Evolutionary conservation across 2,888 invertebrate species (phyloP).

Genomic region (Scaptomyza parva): DNA sequence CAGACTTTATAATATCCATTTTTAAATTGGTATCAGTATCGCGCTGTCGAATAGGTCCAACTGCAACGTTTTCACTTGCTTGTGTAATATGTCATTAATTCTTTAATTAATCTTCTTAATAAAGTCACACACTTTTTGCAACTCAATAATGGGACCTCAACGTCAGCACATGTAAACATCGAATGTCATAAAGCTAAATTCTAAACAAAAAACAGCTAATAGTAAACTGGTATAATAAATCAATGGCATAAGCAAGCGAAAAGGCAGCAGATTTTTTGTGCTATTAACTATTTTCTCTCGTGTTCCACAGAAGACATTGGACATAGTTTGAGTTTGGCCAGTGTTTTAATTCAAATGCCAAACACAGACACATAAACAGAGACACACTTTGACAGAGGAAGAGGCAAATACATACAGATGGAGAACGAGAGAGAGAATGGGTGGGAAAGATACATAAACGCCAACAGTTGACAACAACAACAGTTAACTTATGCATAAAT

Average conservation of each 20-base stretch:
- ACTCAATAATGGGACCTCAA: constrained; percentile 18
- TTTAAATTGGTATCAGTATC: too few species aligned
- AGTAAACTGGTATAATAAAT: constrained; percentile 67
- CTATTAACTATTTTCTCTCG: constrained; percentile 1
- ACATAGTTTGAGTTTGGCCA: constrained; percentile 13
- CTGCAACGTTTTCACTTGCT: too few species aligned
- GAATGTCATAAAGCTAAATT: too few species aligned
- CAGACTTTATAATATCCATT: too few species aligned
- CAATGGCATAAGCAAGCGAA: constrained; percentile 64
- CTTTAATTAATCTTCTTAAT: constrained; percentile 10
- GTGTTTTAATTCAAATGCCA: constrained; percentile 71
- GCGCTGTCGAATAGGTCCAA: too few species aligned
- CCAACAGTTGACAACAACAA: too few species aligned
- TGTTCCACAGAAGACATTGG: not conserved
- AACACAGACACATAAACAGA: constrained; percentile 42
- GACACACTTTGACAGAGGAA: constrained; percentile 33
- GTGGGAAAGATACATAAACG: not conserved
- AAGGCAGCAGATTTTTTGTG: constrained; percentile 34
- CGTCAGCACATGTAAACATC: constrained; percentile 46
- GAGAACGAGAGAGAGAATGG: not conserved
- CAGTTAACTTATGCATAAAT: too few species aligned
- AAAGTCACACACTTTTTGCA: constrained; percentile 3
- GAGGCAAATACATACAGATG: too few species aligned
- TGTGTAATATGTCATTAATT: constrained; percentile 12
- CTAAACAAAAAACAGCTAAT: constrained; percentile 35